Percentiles rank a stretch among this genome's conserved stretches.
Evolutionary conservation across 2,113 vertebrate genomes (phyloP).

Genomic region (Psettodes erumei): DNA sequence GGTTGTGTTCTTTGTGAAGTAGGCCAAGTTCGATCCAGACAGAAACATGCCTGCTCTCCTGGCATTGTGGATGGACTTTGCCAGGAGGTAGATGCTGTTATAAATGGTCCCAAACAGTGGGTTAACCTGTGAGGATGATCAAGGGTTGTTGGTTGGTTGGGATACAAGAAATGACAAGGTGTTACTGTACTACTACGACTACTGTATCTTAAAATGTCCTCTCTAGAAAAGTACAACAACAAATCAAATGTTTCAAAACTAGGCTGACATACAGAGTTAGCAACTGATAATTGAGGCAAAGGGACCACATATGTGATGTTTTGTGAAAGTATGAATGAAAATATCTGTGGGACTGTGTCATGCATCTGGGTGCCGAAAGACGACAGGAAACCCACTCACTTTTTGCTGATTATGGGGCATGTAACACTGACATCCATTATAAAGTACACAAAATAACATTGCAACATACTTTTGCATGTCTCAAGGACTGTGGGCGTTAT

Average conservation of each 20-base stretch:
- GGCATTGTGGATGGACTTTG: constrained; percentile 84
- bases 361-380: neutral
- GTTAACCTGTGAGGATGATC: constrained; percentile 82
- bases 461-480: neutral
- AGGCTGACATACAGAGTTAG: neutral
- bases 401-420: neutral
- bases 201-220: neutral
- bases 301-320: neutral
- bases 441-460: neutral
- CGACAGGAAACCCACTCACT: no score
- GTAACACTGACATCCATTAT: neutral
- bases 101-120: constrained; percentile 95
- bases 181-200: neutral
- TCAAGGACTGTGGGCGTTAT: neutral
- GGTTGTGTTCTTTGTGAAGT: constrained; percentile 82
- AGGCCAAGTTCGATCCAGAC: constrained; percentile 82
- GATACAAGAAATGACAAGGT: neutral
- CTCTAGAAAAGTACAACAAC: neutral
- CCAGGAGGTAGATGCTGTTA: constrained; percentile 89
- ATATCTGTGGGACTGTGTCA: neutral
- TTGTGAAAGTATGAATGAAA: neutral
- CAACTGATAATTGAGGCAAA: neutral
- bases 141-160: neutral
- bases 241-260: neutral
- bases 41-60: constrained; percentile 71